Conservation (phyloP, 2,113 vertebrate species). For the Nibea albiflora region DNA sequence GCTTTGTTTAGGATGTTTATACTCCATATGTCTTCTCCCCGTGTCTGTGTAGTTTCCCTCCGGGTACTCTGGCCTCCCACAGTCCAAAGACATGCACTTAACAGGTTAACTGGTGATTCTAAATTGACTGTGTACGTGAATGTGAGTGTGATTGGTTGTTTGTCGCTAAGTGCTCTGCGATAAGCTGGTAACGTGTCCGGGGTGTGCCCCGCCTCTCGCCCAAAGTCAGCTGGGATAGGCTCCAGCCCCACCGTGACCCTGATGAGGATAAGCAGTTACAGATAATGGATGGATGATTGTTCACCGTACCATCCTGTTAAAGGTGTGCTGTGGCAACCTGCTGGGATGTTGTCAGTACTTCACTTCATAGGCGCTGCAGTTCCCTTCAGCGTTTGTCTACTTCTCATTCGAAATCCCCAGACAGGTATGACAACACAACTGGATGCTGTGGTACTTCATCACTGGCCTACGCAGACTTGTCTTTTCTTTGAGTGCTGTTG, state of each 20-base stretch:
- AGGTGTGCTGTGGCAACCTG: neutral
- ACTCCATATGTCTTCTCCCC: neutral
- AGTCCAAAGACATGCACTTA: no score
- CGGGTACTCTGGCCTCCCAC: no score
- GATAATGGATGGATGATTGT: neutral
- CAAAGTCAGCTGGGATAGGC: no score
- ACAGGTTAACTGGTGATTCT: no score
- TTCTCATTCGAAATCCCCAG: constrained; percentile 12
- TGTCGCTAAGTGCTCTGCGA: no score
- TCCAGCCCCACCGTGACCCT: no score
- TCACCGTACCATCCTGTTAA: constrained; percentile 1
- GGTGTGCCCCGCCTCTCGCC: no score
- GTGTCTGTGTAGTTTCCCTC: no score
- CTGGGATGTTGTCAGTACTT: constrained; percentile 19
- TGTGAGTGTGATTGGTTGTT: no score
- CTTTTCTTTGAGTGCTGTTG: constrained; percentile 16
- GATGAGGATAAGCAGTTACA: no score
- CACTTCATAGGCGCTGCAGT: neutral
- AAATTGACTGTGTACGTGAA: no score
- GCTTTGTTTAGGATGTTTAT: neutral
- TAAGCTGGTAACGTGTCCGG: no score
- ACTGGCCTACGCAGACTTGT: neutral
- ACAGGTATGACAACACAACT: constrained; percentile 3
- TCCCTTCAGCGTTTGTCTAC: constrained; percentile 7
- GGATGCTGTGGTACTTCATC: neutral